phyloP scores from a whole-genome alignment of 2,113 vertebrate species.

The Zonotrichia leucophrys region DNA sequence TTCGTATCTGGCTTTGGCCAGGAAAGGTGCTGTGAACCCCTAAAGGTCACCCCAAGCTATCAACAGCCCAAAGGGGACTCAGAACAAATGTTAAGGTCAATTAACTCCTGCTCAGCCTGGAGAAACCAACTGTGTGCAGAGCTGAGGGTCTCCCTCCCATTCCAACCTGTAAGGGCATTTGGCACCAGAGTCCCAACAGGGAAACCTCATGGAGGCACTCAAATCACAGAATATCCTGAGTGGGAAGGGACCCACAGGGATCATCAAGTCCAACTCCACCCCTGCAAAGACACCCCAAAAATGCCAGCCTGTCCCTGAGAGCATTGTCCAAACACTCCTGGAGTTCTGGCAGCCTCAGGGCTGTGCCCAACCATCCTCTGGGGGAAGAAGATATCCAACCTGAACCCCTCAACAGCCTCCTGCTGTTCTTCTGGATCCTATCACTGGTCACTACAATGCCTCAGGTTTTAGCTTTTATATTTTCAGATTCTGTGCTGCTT shows the following conservation, averaged over 20 bases:
- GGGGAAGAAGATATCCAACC: background rate
- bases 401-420: background rate
- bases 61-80: background rate
- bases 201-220: background rate
- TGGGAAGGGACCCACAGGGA: background rate
- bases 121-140: background rate
- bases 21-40: background rate
- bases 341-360: background rate
- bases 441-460: background rate
- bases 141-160: background rate
- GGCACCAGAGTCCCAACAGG: background rate
- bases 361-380: background rate
- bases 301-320: background rate
- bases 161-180: background rate
- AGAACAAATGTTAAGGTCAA: background rate
- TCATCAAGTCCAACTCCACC: background rate
- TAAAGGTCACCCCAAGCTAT: background rate
- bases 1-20: background rate
- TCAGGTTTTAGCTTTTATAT: background rate
- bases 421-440: background rate
- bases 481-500: background rate
- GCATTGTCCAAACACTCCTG: fast-evolving
- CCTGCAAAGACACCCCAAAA: background rate
- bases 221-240: background rate
- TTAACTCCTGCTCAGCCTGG: background rate